A percentile compares a stretch with the other conserved stretches of the same genome.
Evolutionary conservation across 1,140 invertebrate species (phyloP).

Genomic region (Cotesia glomerata): DNA sequence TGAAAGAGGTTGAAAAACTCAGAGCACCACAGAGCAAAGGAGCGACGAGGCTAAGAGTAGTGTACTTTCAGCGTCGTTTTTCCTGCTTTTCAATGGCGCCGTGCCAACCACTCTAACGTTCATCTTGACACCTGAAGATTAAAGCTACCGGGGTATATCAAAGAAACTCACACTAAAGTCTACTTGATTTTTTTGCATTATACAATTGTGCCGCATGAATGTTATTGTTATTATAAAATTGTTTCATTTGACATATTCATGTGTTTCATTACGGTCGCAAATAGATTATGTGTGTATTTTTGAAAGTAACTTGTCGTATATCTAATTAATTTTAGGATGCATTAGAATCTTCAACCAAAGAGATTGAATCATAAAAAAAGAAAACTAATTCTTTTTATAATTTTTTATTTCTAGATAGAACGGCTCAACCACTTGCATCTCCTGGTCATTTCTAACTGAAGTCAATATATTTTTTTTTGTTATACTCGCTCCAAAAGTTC

Average conservation of each 20-base stretch:
- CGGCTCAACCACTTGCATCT: too few relatives aligned
- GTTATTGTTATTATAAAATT: neutral
- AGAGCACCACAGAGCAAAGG: neutral
- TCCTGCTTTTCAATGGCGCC: conserved; percentile 14
- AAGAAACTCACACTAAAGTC: neutral
- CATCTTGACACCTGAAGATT: conserved; percentile 18
- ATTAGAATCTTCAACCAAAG: too few relatives aligned
- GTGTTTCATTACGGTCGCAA: too few relatives aligned
- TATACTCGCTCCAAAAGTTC: too few relatives aligned
- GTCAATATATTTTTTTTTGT: too few relatives aligned
- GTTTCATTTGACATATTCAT: neutral
- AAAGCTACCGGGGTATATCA: conserved; percentile 6
- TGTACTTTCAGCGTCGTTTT: conserved; percentile 14
- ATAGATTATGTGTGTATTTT: neutral
- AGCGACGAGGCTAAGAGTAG: conserved; percentile 7
- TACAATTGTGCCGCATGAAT: neutral
- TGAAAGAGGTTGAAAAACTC: neutral
- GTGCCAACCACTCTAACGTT: conserved; percentile 14
- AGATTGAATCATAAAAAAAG: too few relatives aligned
- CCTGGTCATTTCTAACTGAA: too few relatives aligned
- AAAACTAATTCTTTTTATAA: too few relatives aligned
- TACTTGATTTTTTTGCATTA: neutral
- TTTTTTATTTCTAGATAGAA: too few relatives aligned
- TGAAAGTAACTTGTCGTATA: neutral
- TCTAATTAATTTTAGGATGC: too few relatives aligned